phyloP scores from a whole-genome alignment of 53 echinoderm and acorn worm genomes.

The Echinarachnius parma region DNA sequence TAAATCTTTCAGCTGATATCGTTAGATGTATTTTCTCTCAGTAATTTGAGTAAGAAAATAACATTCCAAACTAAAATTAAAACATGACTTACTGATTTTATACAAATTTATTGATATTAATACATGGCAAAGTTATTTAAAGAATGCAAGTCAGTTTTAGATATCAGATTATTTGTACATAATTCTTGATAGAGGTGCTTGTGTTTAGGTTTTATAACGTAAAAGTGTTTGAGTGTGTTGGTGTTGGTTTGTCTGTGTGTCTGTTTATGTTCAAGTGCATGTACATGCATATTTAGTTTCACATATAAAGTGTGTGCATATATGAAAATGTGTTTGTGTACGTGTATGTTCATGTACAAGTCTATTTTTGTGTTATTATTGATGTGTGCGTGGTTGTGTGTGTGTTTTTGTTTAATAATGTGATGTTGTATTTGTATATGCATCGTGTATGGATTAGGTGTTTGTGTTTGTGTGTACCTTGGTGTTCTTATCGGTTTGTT shows the following conservation, averaged over 20 bases:
- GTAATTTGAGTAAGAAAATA: no score
- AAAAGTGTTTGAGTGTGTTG: background rate
- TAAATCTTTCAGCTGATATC: no score
- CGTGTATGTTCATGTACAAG: background rate
- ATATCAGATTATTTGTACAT: no score
- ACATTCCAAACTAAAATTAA: no score
- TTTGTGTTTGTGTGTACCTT: slow-evolving; percentile 7
- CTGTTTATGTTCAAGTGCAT: background rate
- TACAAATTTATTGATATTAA: no score
- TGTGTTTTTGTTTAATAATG: background rate
- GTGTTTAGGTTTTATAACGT: no score
- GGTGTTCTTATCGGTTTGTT: background rate
- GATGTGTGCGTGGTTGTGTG: background rate
- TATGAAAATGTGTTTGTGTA: background rate
- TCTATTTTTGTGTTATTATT: background rate
- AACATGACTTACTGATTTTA: no score
- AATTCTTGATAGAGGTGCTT: no score
- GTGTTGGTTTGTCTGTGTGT: background rate
- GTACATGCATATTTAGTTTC: background rate
- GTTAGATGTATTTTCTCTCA: no score
- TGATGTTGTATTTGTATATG: background rate
- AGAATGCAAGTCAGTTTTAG: no score
- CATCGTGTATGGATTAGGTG: background rate
- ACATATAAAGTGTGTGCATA: background rate
- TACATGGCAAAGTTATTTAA: no score